Evolutionary conservation across 2,113 vertebrate genomes (phyloP), one percentile per base, ranked within the genome.

Genomic region (Oxygymnocypris stewartii): DNA sequence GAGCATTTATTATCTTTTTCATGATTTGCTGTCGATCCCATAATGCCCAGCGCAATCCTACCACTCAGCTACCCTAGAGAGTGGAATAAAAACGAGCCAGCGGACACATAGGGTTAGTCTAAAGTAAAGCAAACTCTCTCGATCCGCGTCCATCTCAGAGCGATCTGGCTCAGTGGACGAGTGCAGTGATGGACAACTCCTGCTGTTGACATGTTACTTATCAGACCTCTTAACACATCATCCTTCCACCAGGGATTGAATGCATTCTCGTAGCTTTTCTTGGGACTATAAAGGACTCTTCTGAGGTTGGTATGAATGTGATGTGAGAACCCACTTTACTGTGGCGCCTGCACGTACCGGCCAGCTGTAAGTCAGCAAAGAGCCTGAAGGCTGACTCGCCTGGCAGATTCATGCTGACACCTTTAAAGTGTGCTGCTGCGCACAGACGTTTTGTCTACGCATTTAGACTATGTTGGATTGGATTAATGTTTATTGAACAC

Each of bases 381-480:
- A 35, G 28, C 78, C 78, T 59, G 78, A 79, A 59, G 78, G 78
- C 31, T 20, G 59, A 82, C 23, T 20, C 28, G 8, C 28, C 16
- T 78, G 14, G 73, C 69, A 81, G 67, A 84, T 80, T 81, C 85
- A 86, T 54, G 61, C 42, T 67, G 81, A 88, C 81, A 80, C 42
- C 44, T 84, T 73, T 65, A 61, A 81, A 77, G 18, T 35, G 57
- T 81, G 47, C 25, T 40, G 40, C 35, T 54, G 69, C 14, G 8
- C n/a, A 76, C 14, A 78, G 40, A 84, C 57, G 35, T 54, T 47
- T 67, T n/a, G 75, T 54, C 51, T 54, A 40, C n/a, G 40, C 31
- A 51, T 25, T 86, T 31, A 49, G 63, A 28, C 71, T 54, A 49
- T 20, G n/a, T 12, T 84, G 42, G n/a, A 54, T 37, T 61, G 61